Conservation (phyloP, 2,113 vertebrate species). For the Phoenicopterus ruber region DNA sequence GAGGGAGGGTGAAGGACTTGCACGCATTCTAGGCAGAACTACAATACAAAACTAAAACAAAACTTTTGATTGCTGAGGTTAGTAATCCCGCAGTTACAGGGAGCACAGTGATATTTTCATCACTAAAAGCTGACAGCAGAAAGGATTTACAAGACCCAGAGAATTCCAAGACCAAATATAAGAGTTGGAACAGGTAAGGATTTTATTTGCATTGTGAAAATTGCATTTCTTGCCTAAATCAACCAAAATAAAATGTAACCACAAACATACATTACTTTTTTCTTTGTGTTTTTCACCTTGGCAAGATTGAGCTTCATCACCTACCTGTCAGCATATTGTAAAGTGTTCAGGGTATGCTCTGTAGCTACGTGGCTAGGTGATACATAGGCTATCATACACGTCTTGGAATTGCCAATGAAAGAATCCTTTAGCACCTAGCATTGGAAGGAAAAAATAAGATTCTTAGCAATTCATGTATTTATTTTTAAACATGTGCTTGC, state of each 20-base stretch:
- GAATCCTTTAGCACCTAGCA: slow-evolving; percentile 89
- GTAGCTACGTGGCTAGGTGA: slow-evolving; percentile 86
- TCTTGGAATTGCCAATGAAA: slow-evolving; percentile 91
- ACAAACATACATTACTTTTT: background rate
- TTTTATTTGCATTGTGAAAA: background rate
- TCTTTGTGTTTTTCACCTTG: background rate
- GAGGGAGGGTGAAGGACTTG: background rate
- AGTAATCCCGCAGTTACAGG: background rate
- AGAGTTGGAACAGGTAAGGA: background rate
- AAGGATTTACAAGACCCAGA: background rate
- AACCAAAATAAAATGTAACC: background rate
- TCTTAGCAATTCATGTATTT: background rate
- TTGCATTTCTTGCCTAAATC: background rate
- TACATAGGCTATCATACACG: slow-evolving; percentile 93
- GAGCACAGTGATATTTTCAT: too few relatives aligned
- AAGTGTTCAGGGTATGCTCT: slow-evolving; percentile 90
- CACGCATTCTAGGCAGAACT: background rate
- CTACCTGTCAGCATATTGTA: slow-evolving; percentile 91
- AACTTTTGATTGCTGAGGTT: background rate
- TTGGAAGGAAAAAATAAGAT: background rate
- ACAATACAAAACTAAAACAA: background rate
- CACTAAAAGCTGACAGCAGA: background rate
- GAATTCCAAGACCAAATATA: background rate
- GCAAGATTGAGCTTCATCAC: background rate
- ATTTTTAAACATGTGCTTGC: too few relatives aligned